Percentiles rank a stretch among this genome's conserved stretches.
Conservation (phyloP, 2,113 vertebrate species). For the Rutilus rutilus region DNA sequence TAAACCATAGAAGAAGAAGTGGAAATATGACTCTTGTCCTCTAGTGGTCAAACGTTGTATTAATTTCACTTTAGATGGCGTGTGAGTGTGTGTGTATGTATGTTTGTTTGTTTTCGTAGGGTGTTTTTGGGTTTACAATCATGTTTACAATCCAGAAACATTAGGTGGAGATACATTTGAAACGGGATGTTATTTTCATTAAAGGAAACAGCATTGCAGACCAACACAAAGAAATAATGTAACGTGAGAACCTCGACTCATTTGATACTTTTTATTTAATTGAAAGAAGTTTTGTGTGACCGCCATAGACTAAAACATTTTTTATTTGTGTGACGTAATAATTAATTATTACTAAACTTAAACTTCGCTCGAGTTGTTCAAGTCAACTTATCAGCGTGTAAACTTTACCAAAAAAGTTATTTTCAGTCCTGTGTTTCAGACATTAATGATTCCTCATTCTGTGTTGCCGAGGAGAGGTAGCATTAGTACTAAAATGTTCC, state of each 20-base stretch:
- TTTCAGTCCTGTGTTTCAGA: background rate
- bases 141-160: background rate
- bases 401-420: background rate
- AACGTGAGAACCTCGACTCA: background rate
- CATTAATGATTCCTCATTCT: background rate
- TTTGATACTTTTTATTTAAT: background rate
- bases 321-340: background rate
- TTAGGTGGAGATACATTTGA: too few relatives aligned
- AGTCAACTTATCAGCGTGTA: background rate
- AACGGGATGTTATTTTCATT: too few relatives aligned
- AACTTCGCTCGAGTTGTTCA: background rate
- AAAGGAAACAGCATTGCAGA: too few relatives aligned
- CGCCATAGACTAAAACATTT: too few relatives aligned
- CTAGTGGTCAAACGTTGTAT: too few relatives aligned
- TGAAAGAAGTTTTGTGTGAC: background rate
- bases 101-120: background rate
- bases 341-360: too few relatives aligned
- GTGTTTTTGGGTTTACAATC: background rate
- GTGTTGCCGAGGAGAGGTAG: background rate
- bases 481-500: background rate
- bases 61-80: too few relatives aligned
- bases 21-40: background rate
- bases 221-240: too few relatives aligned
- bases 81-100: background rate
- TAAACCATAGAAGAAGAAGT: background rate